Percentiles rank a stretch among this genome's conserved stretches.
Evolutionary conservation across 2,888 invertebrate species (phyloP).

Genomic region (Marasmarcha lunaedactyla): DNA sequence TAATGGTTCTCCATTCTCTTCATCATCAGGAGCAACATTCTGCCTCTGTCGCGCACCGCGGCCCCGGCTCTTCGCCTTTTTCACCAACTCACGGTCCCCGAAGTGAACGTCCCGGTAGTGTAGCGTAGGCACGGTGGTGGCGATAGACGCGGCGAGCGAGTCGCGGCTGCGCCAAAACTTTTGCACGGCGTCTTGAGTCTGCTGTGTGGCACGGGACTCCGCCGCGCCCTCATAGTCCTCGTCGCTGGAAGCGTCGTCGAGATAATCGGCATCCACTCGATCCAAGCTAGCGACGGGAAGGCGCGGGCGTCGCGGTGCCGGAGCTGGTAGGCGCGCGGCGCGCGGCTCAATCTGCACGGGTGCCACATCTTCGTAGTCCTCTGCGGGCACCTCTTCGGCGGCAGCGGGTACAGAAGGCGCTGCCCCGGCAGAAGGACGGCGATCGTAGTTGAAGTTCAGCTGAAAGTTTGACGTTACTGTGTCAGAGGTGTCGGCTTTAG

Average conservation of each 20-base stretch:
- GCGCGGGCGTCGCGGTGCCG: constrained; percentile 15
- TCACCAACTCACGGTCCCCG: constrained; percentile 38
- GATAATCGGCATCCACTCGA: constrained; percentile 40
- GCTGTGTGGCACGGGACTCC: constrained; percentile 42
- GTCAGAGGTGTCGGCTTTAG: constrained; percentile 35
- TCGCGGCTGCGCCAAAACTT: constrained; percentile 53
- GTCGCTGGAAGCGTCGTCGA: constrained; percentile 26
- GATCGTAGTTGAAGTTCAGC: constrained; percentile 49
- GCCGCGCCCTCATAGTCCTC: constrained; percentile 56
- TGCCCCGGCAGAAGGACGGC: constrained; percentile 21
- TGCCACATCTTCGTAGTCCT: constrained; percentile 18
- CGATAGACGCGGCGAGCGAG: constrained; percentile 18
- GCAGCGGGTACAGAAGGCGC: constrained; percentile 24
- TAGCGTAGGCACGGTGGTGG: constrained; percentile 12
- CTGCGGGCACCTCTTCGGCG: constrained; percentile 15
- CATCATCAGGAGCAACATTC: constrained; percentile 23
- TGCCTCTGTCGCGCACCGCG: constrained; percentile 26
- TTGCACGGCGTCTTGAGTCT: constrained; percentile 44
- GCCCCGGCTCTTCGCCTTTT: constrained; percentile 22
- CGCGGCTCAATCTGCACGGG: constrained; percentile 44
- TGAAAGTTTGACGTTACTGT: constrained; percentile 50
- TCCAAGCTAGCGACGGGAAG: constrained; percentile 28
- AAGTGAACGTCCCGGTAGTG: constrained; percentile 56
- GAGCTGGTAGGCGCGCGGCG: constrained; percentile 43
- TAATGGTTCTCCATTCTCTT: constrained; percentile 43